Evolutionary conservation across 2,888 invertebrate species (phyloP), one percentile per base, ranked within the genome.

Genomic region (Koerneria pararmatus): DNA sequence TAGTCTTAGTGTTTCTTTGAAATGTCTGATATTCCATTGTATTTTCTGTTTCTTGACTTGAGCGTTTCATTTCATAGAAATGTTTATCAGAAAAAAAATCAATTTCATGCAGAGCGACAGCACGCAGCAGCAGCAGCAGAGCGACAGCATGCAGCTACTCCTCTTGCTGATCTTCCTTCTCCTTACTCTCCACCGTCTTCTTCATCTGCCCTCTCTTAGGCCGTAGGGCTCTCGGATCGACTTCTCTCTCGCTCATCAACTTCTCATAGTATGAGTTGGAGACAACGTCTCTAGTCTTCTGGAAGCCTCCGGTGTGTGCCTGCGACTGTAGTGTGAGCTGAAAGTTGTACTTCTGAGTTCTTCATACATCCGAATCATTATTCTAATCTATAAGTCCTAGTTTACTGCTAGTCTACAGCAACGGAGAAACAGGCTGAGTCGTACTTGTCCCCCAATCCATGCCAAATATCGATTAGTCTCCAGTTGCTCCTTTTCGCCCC

Each of bases 401-500:
- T 57, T 24, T 29, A 24, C 27, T 61, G 4, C 8, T 8, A 3
- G 19, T 65, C 29, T 5, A 49, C 5, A 27, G 2, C 15, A 22
- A 53, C 34, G 15, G 11, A 37, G 31, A n/a, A n/a, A n/a, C n/a
- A n/a, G n/a, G n/a, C n/a, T n/a, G n/a, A n/a, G n/a, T n/a, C n/a
- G n/a, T 49, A 76, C 76, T 70, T 78, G 77, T 6, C 80, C 80
- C 2, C 79, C 79, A 19, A 79, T 60, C 80, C 80, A 80, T 15
- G 78, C 75, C 77, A 76, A 73, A 60, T 74, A 80, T 22, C 70
- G 51, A 56, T 80, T 79, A 8, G 73, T 73, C 58, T 79, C 77
- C 54, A 78, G 37, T 60, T 80, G 77, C 61, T 78, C 76, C 37
- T 72, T 66, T 27, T 69, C 69, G 1, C 69, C 74, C 49, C 74